Evolutionary conservation across 2,797 vertebrate species (phyloP), one percentile per base, ranked within the genome.

Genomic region (Macrochelys suwanniensis): DNA sequence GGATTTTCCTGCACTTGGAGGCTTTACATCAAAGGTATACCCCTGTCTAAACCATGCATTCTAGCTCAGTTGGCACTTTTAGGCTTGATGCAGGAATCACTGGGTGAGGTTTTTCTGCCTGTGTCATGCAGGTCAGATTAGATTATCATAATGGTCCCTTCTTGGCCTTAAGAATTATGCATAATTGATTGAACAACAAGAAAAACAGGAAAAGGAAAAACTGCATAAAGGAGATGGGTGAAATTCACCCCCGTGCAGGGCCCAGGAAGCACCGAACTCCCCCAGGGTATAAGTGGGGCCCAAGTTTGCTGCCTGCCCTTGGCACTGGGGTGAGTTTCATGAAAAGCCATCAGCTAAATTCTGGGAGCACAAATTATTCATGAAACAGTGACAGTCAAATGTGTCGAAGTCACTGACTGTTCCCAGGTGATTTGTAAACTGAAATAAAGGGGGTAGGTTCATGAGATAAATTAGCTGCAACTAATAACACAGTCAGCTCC

Each of bases 391-490:
- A 31, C 9, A 15, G 19, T 16, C 5, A 5, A 74, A 82, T 28
- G 6, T 49, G 65, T 23, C 47, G 51, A 82, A 78, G 53, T 19
- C 12, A 31, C 23, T 1, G 2, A 10, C 15, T 25, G 2, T 28
- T 82, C 77, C 11, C 13, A 79, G 5, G 10, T 51, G 68, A 71
- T 71, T 84, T 87, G 81, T 77, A 68, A 84, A 10, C 33, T 76
- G 50, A 19, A 82, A 50, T 10, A 42, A 79, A 0, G 0, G 12
- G 21, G 21, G 1, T 1, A 0, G 23, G 2, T n/a, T 84, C 0
- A 4, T 57, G 68, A 49, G 42, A 26, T 19, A 50, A 90, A 51
- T 4, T 3, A 8, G 9, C 28, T 13, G 57, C 37, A 61, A 28
- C 16, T 81, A 56, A 56, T 68, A 9, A 65, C 37, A 2, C 21